phyloP scores from a whole-genome alignment of 2,888 invertebrate genomes.

The Conchocele bisecta region DNA sequence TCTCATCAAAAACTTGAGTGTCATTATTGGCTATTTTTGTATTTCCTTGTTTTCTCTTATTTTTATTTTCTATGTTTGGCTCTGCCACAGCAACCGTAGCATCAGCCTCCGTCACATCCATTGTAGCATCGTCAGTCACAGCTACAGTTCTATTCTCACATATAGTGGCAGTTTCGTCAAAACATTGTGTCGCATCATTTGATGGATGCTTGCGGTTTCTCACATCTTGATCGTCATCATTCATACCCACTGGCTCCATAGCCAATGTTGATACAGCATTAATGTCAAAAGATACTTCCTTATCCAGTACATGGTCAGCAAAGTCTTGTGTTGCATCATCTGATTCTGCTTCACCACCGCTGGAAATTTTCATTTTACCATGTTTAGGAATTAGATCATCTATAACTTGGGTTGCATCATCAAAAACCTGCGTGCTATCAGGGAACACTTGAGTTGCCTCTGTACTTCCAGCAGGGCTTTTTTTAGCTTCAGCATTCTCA shows the following conservation, averaged over 20 bases:
- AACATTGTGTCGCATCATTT: no score
- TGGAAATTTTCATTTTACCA: slow-evolving; percentile 1
- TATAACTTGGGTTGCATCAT: slow-evolving; percentile 14
- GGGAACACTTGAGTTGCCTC: slow-evolving; percentile 24
- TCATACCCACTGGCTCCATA: neutral
- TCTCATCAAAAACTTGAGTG: slow-evolving; percentile 36
- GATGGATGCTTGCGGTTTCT: neutral
- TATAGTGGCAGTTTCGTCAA: slow-evolving; percentile 8
- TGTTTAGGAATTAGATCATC: no score
- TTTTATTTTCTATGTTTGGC: slow-evolving; percentile 14
- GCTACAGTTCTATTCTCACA: no score
- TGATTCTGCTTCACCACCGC: slow-evolving; percentile 13
- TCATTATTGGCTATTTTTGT: slow-evolving; percentile 22
- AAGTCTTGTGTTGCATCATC: slow-evolving; percentile 37
- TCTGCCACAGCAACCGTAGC: slow-evolving; percentile 23
- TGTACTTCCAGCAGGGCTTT: neutral
- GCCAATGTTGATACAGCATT: slow-evolving; percentile 6
- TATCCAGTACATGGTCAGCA: no score
- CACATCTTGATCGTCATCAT: neutral
- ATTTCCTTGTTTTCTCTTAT: neutral
- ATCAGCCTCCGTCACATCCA: neutral
- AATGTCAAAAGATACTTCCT: neutral
- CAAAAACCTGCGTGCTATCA: slow-evolving; percentile 23
- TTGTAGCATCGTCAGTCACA: slow-evolving; percentile 16
- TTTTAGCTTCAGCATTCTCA: neutral